These are phyloP conservation scores for Phymorhynchus buccinoides DNA, from an alignment of 1,140 invertebrate species.

Conservation along the genomic window DNA sequence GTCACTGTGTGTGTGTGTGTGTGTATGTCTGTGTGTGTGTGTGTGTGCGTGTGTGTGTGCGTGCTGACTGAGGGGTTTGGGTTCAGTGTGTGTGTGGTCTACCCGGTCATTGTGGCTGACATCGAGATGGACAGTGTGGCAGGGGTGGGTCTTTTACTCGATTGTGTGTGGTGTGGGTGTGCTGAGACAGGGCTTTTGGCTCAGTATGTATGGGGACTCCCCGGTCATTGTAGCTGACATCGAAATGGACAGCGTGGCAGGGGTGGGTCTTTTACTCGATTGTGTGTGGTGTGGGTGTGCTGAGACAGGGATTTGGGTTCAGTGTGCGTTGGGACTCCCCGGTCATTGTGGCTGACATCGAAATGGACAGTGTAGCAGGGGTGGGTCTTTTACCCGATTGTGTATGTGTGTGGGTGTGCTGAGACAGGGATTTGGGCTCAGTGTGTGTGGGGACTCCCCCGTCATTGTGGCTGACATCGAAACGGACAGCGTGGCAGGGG, in stretches of 20 bases:
- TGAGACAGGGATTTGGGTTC: constrained; percentile 93
- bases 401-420: not conserved
- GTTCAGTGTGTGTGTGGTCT: constrained; percentile 92
- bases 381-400: constrained; percentile 78
- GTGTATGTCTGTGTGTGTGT: not conserved
- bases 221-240: constrained; percentile 92
- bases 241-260: constrained; percentile 89
- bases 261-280: constrained; percentile 79
- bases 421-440: constrained; percentile 88
- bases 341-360: constrained; percentile 90
- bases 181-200: constrained; percentile 93
- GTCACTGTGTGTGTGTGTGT: too few relatives aligned
- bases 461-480: constrained; percentile 93
- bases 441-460: constrained; percentile 91
- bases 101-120: constrained; percentile 90
- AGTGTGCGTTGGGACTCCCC: constrained; percentile 93
- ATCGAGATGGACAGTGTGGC: constrained; percentile 91
- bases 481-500: constrained; percentile 90
- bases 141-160: constrained; percentile 80
- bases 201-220: constrained; percentile 92
- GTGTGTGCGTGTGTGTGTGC: too few relatives aligned
- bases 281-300: constrained; percentile 75
- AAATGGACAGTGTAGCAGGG: constrained; percentile 90
- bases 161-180: not conserved
- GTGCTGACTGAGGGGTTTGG: constrained; percentile 95